Evolutionary conservation across 1,140 invertebrate species (phyloP), one percentile per base, ranked within the genome.

Genomic region (Drosophila malerkotliana): DNA sequence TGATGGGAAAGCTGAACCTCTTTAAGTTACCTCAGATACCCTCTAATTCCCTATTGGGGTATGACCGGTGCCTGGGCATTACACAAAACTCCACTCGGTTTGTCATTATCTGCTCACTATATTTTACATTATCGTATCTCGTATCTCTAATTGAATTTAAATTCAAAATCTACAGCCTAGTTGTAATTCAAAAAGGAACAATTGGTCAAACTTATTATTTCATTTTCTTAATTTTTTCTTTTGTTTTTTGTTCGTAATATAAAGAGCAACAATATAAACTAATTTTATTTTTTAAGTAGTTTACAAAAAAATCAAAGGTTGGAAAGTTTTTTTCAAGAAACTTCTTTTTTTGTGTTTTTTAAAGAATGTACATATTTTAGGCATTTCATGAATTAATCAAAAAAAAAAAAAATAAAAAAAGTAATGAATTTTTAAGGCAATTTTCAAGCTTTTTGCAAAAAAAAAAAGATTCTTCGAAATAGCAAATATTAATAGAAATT

Each of bases 71-170:
- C 32, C 34, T 4, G 2, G 34, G 10, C 4, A 37, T 12, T n/a
- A 55, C 30, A 14, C n/a, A 8, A 8, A 26, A 10, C 4, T 18
- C 9, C 41, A 57, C 9, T 45, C 28, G 9, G 28, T 12, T 57
- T 45, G 9, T 26, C 37, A 30, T 28, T 4, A 44, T 30, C 54
- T 12, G 14, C 26, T 28, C 54, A 12, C 24, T 56, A 56, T 56
- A 56, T 56, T 44, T 44, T 37, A 41, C n/a, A 15, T 41, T 14
- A 55, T 55, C 14, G 7, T 34, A 34, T 12, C 2, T 21, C 21
- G 21, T 21, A 21, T 34, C 6, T 34, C 10, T 34, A 34, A 34
- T 34, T 34, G 8, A 8, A 34, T 34, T 9, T 1, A 10, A 34
- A 12, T 12, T 37, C 34, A 37, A 37, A 37, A 4, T 12, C 4